These are phyloP conservation scores for Phalacrocorax brasilianus DNA, from an alignment of 2,113 vertebrate species.

Conservation along the genomic window DNA sequence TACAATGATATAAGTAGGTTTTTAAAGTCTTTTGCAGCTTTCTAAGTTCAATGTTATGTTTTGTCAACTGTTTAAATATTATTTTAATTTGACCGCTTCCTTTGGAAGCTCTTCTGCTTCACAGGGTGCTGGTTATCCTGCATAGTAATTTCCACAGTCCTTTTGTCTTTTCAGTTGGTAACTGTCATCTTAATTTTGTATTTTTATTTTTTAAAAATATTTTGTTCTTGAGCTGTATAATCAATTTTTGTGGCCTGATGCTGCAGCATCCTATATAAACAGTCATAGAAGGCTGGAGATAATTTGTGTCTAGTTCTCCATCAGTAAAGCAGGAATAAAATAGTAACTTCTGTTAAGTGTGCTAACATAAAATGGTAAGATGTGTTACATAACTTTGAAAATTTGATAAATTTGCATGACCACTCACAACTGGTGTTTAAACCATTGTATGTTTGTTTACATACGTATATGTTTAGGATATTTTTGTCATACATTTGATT, in stretches of 20 bases:
- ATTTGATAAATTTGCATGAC: neutral
- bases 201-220: neutral
- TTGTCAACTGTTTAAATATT: slow-evolving; percentile 16
- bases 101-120: neutral
- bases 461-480: neutral
- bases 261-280: neutral
- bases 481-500: neutral
- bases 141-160: neutral
- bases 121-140: neutral
- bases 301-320: neutral
- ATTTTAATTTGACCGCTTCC: neutral
- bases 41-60: neutral
- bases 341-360: neutral
- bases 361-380: neutral
- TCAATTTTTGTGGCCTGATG: neutral
- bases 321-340: neutral
- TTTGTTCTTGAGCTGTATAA: neutral
- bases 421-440: neutral
- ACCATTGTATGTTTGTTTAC: neutral
- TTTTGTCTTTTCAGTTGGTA: neutral
- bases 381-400: neutral
- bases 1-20: neutral
- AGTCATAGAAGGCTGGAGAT: neutral
- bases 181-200: neutral
- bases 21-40: neutral